These are phyloP conservation scores for Ips nitidus DNA, from an alignment of 1,140 invertebrate species.

Conservation along the genomic window DNA sequence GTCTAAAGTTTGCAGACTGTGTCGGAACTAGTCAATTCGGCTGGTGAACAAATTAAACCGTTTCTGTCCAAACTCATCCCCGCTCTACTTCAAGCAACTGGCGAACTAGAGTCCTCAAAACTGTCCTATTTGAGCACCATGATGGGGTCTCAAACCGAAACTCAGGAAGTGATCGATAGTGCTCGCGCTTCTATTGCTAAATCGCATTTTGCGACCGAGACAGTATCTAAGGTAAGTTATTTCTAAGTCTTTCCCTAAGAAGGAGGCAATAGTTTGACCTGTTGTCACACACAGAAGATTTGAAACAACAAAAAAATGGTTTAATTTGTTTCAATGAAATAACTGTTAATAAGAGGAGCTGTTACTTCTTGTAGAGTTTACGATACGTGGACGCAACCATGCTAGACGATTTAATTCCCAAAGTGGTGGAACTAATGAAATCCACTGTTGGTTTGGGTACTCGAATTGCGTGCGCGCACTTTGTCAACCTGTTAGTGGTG, in stretches of 20 bases:
- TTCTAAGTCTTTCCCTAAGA: too few species aligned
- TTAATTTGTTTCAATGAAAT: not conserved
- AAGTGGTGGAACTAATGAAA: conserved; percentile 80
- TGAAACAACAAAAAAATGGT: not conserved
- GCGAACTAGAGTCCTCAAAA: conserved; percentile 78
- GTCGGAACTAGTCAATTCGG: conserved; percentile 78
- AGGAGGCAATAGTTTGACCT: not conserved
- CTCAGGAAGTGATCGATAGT: conserved; percentile 74
- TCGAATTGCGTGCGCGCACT: conserved; percentile 82
- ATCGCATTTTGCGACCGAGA: conserved; percentile 84
- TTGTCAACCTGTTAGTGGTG: conserved; percentile 71
- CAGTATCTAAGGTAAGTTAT: conserved; percentile 71
- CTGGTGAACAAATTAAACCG: conserved; percentile 74
- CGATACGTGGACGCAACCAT: conserved; percentile 77
- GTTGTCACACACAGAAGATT: not conserved
- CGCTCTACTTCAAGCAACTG: conserved; percentile 79
- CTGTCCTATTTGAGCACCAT: conserved; percentile 78
- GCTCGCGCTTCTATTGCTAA: conserved; percentile 75
- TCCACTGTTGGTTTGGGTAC: conserved; percentile 79
- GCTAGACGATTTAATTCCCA: conserved; percentile 77
- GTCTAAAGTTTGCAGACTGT: conserved; percentile 74
- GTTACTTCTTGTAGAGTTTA: conserved; percentile 66
- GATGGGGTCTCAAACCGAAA: conserved; percentile 64
- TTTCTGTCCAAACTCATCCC: conserved; percentile 80
- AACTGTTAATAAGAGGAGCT: not conserved